phyloP scores from a whole-genome alignment of 2,113 vertebrate species.

The Coryphaenoides rupestris region DNA sequence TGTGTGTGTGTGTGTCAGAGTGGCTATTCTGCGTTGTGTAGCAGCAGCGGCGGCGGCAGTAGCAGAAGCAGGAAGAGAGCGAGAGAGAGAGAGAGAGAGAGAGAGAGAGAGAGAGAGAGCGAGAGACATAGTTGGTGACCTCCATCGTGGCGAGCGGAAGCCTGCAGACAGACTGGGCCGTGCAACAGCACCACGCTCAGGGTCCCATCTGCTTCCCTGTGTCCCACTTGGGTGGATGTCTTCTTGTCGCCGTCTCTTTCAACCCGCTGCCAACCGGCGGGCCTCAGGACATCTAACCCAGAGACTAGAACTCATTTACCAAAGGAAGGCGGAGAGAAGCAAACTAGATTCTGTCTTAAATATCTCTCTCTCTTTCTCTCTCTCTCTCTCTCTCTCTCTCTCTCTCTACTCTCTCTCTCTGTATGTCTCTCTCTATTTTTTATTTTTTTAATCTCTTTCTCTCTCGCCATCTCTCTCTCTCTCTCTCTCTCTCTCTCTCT shows the following conservation, averaged over 20 bases:
- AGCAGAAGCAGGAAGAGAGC: too few relatives aligned
- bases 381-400: too few relatives aligned
- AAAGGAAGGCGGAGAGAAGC: conserved; percentile 62
- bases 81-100: conserved; percentile 51
- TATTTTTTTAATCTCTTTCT: not conserved
- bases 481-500: too few relatives aligned
- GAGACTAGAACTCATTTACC: conserved; percentile 77
- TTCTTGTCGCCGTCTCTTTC: conserved; percentile 78
- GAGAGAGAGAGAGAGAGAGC: conserved; percentile 50
- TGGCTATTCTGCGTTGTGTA: conserved; percentile 24
- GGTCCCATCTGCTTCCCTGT: conserved; percentile 77
- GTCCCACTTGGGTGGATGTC: conserved; percentile 77
- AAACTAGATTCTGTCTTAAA: conserved; percentile 59
- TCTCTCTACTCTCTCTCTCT: conserved; percentile 44
- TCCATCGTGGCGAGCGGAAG: conserved; percentile 64
- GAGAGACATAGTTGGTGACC: conserved; percentile 66
- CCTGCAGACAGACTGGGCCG: conserved; percentile 67
- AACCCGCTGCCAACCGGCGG: conserved; percentile 69
- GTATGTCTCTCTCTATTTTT: not conserved
- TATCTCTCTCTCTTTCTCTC: not conserved
- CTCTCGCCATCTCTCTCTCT: not conserved
- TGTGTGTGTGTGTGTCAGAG: conserved; percentile 1
- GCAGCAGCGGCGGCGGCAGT: conserved; percentile 9
- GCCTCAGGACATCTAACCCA: conserved; percentile 82
- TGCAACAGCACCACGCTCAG: conserved; percentile 79